Base-by-base conservation (phyloP, 1,140 invertebrate genomes). In the Gonatopus flavifemur region DNA sequence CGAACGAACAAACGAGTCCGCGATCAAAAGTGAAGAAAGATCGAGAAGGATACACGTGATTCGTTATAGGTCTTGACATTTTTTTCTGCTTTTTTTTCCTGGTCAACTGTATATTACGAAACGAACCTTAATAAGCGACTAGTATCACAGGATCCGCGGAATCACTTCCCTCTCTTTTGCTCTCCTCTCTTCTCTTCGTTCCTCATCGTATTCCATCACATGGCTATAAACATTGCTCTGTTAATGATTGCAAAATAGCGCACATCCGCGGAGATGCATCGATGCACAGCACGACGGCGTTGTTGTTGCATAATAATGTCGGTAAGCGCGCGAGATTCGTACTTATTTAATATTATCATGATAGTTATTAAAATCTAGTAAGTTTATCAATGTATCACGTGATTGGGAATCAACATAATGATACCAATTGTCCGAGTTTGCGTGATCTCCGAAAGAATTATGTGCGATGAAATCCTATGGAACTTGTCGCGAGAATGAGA, bases 241-340 rank as follows among this genome's bases (percentile, higher is more conserved):
- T 59, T 73, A 60, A 64, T 75, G 69, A 75, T 77, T 77, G 66
- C 72, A 69, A 74, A 74, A 75, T 73, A 67, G 65, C 72, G 64
- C 66, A 73, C 72, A 75, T 75, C 74, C 70, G 74, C 74, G 69
- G 50, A 57, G 64, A 70, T 60, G 68, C 72, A 67, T 59, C 63
- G 60, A 60, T 66, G 67, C 66, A 64, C 56, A 46, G 47, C 52
- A n/a, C 55, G 37, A 37, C 52, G 52, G 51, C 43, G 45, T 53
- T 52, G 36, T 33, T 47, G 53, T 75, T 75, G 62, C 62, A 55
- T 68, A 75, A 75, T 59, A 50, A 51, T 32, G 30, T 35, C 38
- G 13, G 49, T 55, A 49, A 21, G 24, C 37, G 39, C 43, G 55
- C 56, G 57, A 53, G 59, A 69, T 66, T 66, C 63, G 50, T 73